Conservation (phyloP, 1,140 invertebrate species). For the Phthorimaea operculella region DNA sequence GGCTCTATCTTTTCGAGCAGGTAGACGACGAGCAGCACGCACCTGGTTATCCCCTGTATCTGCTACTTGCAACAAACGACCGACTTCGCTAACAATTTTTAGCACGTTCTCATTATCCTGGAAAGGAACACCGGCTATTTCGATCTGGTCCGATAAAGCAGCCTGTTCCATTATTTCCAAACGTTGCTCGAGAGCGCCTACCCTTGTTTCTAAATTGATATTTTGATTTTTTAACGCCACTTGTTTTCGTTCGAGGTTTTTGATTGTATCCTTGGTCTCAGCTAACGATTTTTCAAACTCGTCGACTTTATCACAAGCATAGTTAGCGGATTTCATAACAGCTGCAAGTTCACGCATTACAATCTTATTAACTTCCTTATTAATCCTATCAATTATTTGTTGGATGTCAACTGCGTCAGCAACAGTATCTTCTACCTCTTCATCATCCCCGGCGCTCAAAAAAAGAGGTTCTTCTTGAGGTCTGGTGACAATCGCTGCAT, state of each 20-base stretch:
- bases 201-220: constrained; percentile 2
- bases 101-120: neutral
- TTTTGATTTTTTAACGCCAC: constrained; percentile 5
- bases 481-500: neutral
- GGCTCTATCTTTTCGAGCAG: neutral
- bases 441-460: neutral
- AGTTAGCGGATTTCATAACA: neutral
- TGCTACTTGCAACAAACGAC: neutral
- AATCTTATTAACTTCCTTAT: constrained; percentile 6
- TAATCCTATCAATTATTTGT: neutral
- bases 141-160: neutral
- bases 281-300: neutral
- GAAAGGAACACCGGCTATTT: neutral
- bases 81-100: constrained; percentile 1
- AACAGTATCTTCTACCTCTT: neutral
- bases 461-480: constrained; percentile 2
- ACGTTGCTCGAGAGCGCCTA: constrained; percentile 6
- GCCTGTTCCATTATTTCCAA: neutral
- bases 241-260: neutral
- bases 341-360: constrained; percentile 4
- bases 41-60: neutral
- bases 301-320: constrained; percentile 5
- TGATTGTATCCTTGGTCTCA: neutral
- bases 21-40: constrained; percentile 5
- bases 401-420: neutral